A percentile compares a stretch with the other conserved stretches of the same genome.
Evolutionary conservation across 2,797 vertebrate species (phyloP).

Genomic region (Austrolebias charrua): DNA sequence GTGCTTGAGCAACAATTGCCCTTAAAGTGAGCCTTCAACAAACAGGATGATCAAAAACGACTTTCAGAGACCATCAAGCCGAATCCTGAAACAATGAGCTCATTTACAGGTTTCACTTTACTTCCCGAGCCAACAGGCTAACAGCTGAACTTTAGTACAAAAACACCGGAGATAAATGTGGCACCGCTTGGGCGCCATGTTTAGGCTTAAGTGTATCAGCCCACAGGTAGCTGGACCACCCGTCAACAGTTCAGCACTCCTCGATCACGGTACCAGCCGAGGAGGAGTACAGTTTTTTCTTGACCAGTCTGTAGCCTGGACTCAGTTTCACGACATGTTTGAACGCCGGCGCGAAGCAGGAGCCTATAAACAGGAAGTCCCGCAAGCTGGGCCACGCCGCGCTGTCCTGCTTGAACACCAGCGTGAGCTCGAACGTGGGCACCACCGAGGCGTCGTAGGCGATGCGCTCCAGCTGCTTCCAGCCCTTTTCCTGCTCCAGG

Average conservation of each 20-base stretch:
- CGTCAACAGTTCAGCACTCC: slow-evolving; percentile 78
- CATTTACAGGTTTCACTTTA: slow-evolving; percentile 1
- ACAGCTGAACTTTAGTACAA: slow-evolving; percentile 54
- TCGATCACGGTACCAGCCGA: slow-evolving; percentile 84
- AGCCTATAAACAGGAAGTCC: slow-evolving; percentile 83
- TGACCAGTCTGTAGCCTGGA: slow-evolving; percentile 86
- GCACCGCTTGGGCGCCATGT: slow-evolving; percentile 52
- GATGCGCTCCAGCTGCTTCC: slow-evolving; percentile 84
- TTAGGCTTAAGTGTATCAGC: slow-evolving; percentile 67
- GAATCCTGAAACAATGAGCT: slow-evolving; percentile 30
- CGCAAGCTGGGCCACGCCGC: slow-evolving; percentile 84
- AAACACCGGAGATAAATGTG: slow-evolving; percentile 57
- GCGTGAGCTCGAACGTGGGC: slow-evolving; percentile 88
- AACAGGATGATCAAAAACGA: background rate
- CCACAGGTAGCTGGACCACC: slow-evolving; percentile 29
- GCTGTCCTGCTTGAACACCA: slow-evolving; percentile 89
- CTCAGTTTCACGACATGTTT: slow-evolving; percentile 83
- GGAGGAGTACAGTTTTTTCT: slow-evolving; percentile 88
- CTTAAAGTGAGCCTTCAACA: slow-evolving; percentile 6
- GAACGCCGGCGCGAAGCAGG: slow-evolving; percentile 81
- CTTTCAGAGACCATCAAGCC: slow-evolving; percentile 31
- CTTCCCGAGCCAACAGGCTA: slow-evolving; percentile 25
- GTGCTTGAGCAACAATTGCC: slow-evolving; percentile 36
- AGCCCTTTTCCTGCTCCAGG: slow-evolving; percentile 83
- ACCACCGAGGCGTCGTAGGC: slow-evolving; percentile 82